Evolutionary conservation across 2,113 vertebrate genomes (phyloP).

Genomic region (Holacanthus passer): DNA sequence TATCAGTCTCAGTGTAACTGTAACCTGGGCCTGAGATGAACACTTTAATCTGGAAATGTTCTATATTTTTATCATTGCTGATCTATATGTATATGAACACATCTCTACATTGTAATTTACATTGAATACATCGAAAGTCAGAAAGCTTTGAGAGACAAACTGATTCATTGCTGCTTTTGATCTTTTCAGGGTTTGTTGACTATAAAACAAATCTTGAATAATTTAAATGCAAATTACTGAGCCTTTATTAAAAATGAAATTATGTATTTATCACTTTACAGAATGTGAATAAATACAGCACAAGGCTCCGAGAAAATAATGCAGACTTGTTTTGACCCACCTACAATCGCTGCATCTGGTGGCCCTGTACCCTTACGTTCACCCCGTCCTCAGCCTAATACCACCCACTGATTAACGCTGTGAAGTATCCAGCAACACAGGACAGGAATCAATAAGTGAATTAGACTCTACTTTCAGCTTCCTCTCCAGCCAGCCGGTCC

Average conservation of each 20-base stretch:
- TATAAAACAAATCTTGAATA: not conserved
- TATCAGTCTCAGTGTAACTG: constrained; percentile 10
- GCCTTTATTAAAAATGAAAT: too few species aligned
- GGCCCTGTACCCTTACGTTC: constrained; percentile 40
- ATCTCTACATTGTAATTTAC: too few species aligned
- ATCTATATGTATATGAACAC: not conserved
- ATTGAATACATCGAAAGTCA: too few species aligned
- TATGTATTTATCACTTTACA: too few species aligned
- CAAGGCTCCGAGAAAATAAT: constrained; percentile 14
- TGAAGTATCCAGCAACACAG: constrained; percentile 88
- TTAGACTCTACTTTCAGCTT: constrained; percentile 88
- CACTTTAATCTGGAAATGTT: not conserved
- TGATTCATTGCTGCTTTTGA: not conserved
- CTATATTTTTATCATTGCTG: constrained; percentile 2
- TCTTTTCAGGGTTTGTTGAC: not conserved
- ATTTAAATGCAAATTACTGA: too few species aligned
- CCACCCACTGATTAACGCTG: constrained; percentile 82
- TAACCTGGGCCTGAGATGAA: constrained; percentile 6
- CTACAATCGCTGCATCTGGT: constrained; percentile 59
- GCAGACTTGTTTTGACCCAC: constrained; percentile 41
- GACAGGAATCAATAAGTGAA: constrained; percentile 91
- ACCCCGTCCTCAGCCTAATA: constrained; percentile 47
- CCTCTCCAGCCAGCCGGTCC: constrained; percentile 82
- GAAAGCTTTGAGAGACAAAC: not conserved
- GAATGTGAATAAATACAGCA: not conserved